Percentiles rank a stretch among this genome's conserved stretches.
phyloP scores from a whole-genome alignment of 1,140 invertebrate genomes.

The Pogonus chalceus region DNA sequence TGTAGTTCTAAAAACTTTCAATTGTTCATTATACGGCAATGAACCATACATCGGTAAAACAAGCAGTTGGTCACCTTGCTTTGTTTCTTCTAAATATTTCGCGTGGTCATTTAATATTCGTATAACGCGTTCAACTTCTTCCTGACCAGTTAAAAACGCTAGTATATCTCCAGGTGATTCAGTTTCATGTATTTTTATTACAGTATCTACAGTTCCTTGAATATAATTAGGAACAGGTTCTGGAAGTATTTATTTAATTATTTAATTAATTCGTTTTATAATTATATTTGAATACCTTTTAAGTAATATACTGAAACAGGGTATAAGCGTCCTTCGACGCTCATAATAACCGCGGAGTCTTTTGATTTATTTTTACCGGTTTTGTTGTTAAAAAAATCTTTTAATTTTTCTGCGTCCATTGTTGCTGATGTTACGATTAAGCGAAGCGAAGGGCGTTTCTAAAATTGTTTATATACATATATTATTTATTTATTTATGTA shows the following conservation, averaged over 20 bases:
- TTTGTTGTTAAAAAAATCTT: conserved; percentile 80
- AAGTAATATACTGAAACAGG: conserved; percentile 82
- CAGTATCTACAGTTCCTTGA: conserved; percentile 73
- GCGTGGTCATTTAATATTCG: conserved; percentile 56
- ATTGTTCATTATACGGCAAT: conserved; percentile 69
- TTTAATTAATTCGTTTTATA: background rate
- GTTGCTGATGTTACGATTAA: conserved; percentile 92
- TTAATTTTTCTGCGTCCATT: conserved; percentile 79
- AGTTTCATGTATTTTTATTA: conserved; percentile 78
- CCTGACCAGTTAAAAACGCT: conserved; percentile 89
- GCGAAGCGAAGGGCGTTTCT: conserved; percentile 76
- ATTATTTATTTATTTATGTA: conserved; percentile 2
- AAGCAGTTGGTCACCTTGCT: conserved; percentile 47
- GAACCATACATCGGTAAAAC: conserved; percentile 91
- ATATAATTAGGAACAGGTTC: conserved; percentile 88
- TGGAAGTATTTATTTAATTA: conserved; percentile 27
- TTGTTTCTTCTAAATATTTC: conserved; percentile 35
- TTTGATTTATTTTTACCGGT: conserved; percentile 39
- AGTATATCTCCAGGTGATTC: conserved; percentile 81
- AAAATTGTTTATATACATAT: conserved; percentile 16
- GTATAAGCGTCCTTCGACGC: conserved; percentile 80
- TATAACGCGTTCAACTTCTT: conserved; percentile 74
- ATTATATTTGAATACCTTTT: conserved; percentile 40
- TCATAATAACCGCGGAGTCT: conserved; percentile 73
- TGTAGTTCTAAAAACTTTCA: conserved; percentile 78